phyloP scores from a whole-genome alignment of 2,888 invertebrate species.

The Eristalinus sepulchralis region DNA sequence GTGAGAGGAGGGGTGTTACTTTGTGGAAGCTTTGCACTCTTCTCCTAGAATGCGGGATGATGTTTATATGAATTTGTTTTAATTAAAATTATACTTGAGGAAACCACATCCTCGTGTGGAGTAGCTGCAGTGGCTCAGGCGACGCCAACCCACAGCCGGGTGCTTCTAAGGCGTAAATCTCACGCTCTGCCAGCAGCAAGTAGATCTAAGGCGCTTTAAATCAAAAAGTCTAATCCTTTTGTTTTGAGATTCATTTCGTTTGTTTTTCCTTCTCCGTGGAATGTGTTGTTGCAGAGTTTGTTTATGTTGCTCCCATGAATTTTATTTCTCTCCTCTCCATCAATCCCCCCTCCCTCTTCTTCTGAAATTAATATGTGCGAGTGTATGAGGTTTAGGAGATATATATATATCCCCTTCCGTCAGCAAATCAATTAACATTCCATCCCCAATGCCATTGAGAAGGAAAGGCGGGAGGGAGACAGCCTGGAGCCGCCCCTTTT shows the following conservation, averaged over 20 bases:
- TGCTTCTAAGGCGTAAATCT: slow-evolving; percentile 44
- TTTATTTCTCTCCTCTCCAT: slow-evolving; percentile 1
- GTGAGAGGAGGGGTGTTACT: too few species aligned
- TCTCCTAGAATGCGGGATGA: slow-evolving; percentile 18
- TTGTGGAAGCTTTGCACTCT: neutral
- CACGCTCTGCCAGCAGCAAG: slow-evolving; percentile 49
- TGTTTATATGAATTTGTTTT: slow-evolving; percentile 61
- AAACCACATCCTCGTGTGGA: slow-evolving; percentile 7
- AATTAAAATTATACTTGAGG: slow-evolving; percentile 61
- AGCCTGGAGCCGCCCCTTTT: slow-evolving; percentile 19
- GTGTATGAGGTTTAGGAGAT: slow-evolving; percentile 36
- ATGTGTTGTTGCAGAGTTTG: slow-evolving; percentile 22
- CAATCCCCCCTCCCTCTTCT: neutral
- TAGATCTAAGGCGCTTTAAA: slow-evolving; percentile 53
- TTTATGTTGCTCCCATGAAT: slow-evolving; percentile 50
- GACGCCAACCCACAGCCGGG: neutral
- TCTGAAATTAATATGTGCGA: slow-evolving; percentile 12
- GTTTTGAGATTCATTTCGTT: slow-evolving; percentile 52
- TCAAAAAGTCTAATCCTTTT: slow-evolving; percentile 70
- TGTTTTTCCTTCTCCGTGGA: slow-evolving; percentile 5
- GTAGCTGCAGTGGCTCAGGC: slow-evolving; percentile 40
- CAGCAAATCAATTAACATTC: slow-evolving; percentile 69
- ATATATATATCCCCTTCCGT: slow-evolving; percentile 12
- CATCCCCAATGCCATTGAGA: neutral
- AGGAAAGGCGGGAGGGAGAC: neutral